phyloP scores from a whole-genome alignment of 53 echinoderm and acorn worm species.

The Patiria pectinifera region DNA sequence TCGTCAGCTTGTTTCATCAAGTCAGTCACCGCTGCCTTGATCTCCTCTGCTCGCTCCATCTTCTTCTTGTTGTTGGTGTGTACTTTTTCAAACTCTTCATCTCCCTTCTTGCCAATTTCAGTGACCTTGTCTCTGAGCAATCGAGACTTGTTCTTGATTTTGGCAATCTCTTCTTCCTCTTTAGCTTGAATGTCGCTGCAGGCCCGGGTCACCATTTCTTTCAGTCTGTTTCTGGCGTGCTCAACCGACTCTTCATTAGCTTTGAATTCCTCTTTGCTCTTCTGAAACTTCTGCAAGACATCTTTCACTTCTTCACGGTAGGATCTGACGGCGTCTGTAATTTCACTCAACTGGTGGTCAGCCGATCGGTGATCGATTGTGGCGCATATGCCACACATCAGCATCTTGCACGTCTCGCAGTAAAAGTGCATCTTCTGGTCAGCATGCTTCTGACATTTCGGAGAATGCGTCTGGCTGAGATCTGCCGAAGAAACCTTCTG shows the following conservation, averaged over 20 bases:
- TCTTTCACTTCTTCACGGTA: neutral
- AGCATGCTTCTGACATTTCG: neutral
- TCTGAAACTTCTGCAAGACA: constrained; percentile 3
- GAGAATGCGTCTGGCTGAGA: neutral
- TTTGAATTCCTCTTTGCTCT: neutral
- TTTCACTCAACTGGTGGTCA: neutral
- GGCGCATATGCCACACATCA: neutral
- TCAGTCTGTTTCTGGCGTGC: neutral
- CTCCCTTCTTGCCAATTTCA: neutral
- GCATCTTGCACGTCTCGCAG: constrained; percentile 4
- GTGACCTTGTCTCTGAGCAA: neutral
- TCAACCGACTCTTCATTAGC: neutral
- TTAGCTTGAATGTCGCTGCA: neutral
- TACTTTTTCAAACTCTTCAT: neutral
- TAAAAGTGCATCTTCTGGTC: constrained; percentile 6
- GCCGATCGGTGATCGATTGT: neutral
- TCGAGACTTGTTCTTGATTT: neutral
- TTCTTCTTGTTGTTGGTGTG: neutral
- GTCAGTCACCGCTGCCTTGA: neutral
- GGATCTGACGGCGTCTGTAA: neutral
- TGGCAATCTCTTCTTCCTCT: neutral
- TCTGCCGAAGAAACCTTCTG: neutral
- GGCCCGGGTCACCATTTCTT: neutral
- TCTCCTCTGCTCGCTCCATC: constrained; percentile 2
- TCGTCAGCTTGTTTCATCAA: constrained; percentile 17